phyloP scores from a whole-genome alignment of 2,797 vertebrate species.

The Odontamblyopus rebecca region DNA sequence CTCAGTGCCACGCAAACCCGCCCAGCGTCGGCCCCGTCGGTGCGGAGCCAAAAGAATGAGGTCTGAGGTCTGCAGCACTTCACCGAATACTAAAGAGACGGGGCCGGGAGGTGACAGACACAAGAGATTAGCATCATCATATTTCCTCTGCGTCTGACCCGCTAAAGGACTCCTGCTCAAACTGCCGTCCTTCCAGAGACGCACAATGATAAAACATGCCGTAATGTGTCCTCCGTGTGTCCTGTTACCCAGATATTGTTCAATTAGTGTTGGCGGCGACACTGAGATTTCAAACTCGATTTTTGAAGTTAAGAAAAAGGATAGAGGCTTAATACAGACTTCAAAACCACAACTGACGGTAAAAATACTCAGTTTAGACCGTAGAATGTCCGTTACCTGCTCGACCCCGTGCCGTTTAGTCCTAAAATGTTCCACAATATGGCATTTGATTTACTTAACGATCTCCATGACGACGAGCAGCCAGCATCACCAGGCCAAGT shows the following conservation, averaged over 20 bases:
- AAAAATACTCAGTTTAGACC: not conserved
- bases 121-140: slow-evolving; percentile 43
- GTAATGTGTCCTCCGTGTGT: not conserved
- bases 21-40: slow-evolving; percentile 69
- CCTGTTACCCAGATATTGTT: slow-evolving; percentile 2
- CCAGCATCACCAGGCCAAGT: too few species aligned
- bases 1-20: slow-evolving; percentile 39
- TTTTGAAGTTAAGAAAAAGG: too few species aligned
- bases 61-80: slow-evolving; percentile 63
- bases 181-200: slow-evolving; percentile 12
- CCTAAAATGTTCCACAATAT: too few species aligned
- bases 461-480: too few species aligned
- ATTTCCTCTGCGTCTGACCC: slow-evolving; percentile 24
- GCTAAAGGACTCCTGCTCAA: slow-evolving; percentile 23
- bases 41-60: slow-evolving; percentile 75
- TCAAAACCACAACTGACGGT: too few species aligned
- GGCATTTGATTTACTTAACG: too few species aligned
- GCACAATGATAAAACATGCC: slow-evolving; percentile 23
- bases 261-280: not conserved
- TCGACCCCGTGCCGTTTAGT: too few species aligned
- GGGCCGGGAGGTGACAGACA: slow-evolving; percentile 57
- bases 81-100: slow-evolving; percentile 69
- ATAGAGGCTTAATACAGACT: not conserved
- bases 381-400: not conserved
- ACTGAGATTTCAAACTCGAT: not conserved